Conservation (phyloP, 1,140 invertebrate species). For the Drosophila nigromelanica region DNA sequence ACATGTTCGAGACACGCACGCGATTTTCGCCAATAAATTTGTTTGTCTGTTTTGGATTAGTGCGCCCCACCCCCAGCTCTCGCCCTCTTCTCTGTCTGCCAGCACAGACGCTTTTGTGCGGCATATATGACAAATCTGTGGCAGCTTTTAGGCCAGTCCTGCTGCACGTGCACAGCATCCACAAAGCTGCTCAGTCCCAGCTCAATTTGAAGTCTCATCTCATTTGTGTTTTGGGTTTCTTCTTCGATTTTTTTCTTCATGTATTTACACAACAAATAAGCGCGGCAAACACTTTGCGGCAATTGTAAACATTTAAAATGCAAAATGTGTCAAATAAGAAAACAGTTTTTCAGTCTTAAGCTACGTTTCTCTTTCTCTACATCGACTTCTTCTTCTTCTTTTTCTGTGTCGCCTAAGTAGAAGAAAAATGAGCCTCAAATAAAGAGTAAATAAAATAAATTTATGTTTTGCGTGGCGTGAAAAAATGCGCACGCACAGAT, state of each 20-base stretch:
- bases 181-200: slow-evolving; percentile 43
- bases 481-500: slow-evolving; percentile 73
- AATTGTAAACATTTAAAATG: slow-evolving; percentile 76
- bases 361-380: slow-evolving; percentile 62
- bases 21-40: slow-evolving; percentile 44
- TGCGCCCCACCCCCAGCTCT: too few species aligned
- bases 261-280: slow-evolving; percentile 64
- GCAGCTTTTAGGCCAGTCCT: slow-evolving; percentile 4
- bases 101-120: slow-evolving; percentile 32
- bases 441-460: slow-evolving; percentile 72
- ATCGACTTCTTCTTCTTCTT: background rate
- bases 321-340: slow-evolving; percentile 73
- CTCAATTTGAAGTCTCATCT: slow-evolving; percentile 37
- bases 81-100: background rate
- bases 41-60: slow-evolving; percentile 18
- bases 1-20: slow-evolving; percentile 59
- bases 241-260: background rate
- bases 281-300: slow-evolving; percentile 66
- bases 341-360: slow-evolving; percentile 46
- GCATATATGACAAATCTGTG: slow-evolving; percentile 45
- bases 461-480: slow-evolving; percentile 72
- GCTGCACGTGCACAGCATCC: slow-evolving; percentile 72
- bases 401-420: slow-evolving; percentile 29
- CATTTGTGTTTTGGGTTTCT: slow-evolving; percentile 27
- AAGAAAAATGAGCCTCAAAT: slow-evolving; percentile 74